A percentile compares a stretch with the other conserved stretches of the same genome.
Conservation (phyloP, 2,888 invertebrate genomes). For the Mythimna loreyi region DNA sequence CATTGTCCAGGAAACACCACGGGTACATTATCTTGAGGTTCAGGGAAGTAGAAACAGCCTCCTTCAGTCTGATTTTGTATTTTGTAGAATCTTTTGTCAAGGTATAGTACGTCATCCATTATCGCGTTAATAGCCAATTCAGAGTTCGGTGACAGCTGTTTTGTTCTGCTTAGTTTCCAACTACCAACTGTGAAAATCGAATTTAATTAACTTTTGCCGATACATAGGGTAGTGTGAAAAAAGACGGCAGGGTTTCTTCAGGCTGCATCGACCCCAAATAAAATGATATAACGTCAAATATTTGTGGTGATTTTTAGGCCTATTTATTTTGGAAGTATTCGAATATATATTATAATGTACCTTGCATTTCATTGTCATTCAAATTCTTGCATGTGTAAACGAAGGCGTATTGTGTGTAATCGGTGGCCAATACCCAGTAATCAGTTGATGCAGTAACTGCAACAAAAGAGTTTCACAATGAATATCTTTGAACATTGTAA, state of each 20-base stretch:
- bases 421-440: conserved; percentile 92
- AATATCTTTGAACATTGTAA: not conserved
- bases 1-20: conserved; percentile 81
- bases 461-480: conserved; percentile 51
- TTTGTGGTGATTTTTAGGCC: not conserved
- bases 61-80: conserved; percentile 70
- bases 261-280: no score
- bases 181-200: conserved; percentile 70
- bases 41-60: conserved; percentile 83
- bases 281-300: no score
- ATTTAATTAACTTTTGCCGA: not conserved
- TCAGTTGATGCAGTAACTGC: conserved; percentile 75
- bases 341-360: no score
- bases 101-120: conserved; percentile 68
- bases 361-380: conserved; percentile 81
- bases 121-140: conserved; percentile 67
- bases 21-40: conserved; percentile 70
- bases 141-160: conserved; percentile 64
- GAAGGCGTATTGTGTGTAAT: conserved; percentile 92
- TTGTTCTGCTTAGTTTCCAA: conserved; percentile 83
- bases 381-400: conserved; percentile 92
- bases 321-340: not conserved
- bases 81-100: conserved; percentile 73
- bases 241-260: no score
- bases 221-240: no score